Evolutionary conservation across 2,888 invertebrate species (phyloP).

Genomic region (Sycophila texana): DNA sequence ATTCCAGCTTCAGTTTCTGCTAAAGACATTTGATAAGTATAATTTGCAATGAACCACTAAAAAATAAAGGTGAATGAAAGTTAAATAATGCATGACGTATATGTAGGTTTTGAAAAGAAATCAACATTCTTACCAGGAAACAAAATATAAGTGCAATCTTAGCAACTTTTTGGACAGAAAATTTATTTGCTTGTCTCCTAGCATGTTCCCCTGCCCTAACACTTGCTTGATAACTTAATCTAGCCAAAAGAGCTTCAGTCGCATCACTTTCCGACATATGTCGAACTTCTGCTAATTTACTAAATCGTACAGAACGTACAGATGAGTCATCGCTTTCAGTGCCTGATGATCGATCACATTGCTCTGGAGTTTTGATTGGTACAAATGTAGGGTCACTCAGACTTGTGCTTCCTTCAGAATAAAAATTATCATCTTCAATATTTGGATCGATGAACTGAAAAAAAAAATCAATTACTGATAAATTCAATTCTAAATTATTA

Average conservation of each 20-base stretch:
- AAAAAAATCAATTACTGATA: slow-evolving; percentile 48
- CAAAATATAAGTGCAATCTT: slow-evolving; percentile 91
- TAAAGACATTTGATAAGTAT: slow-evolving; percentile 92
- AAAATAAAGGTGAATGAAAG: slow-evolving; percentile 63
- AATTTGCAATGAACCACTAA: slow-evolving; percentile 97
- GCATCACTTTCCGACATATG: slow-evolving; percentile 94
- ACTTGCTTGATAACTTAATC: slow-evolving; percentile 96
- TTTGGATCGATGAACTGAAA: slow-evolving; percentile 85
- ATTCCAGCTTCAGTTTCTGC: slow-evolving; percentile 89
- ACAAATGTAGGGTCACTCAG: slow-evolving; percentile 94
- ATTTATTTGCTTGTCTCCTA: slow-evolving; percentile 85
- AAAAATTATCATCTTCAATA: slow-evolving; percentile 88
- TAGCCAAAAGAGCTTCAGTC: slow-evolving; percentile 92
- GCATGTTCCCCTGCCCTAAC: slow-evolving; percentile 88
- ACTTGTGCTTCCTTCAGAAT: slow-evolving; percentile 82
- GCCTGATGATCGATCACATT: slow-evolving; percentile 83
- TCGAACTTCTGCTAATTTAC: slow-evolving; percentile 91
- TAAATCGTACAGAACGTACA: slow-evolving; percentile 91
- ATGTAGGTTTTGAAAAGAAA: not conserved
- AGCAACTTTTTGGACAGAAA: slow-evolving; percentile 86
- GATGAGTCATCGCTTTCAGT: slow-evolving; percentile 90
- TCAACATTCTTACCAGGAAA: slow-evolving; percentile 81
- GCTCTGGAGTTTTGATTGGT: slow-evolving; percentile 87
- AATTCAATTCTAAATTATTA: not conserved
- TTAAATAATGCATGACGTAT: not conserved